phyloP scores from a whole-genome alignment of 2,888 invertebrate species.

The Linhomoeus sp. region DNA sequence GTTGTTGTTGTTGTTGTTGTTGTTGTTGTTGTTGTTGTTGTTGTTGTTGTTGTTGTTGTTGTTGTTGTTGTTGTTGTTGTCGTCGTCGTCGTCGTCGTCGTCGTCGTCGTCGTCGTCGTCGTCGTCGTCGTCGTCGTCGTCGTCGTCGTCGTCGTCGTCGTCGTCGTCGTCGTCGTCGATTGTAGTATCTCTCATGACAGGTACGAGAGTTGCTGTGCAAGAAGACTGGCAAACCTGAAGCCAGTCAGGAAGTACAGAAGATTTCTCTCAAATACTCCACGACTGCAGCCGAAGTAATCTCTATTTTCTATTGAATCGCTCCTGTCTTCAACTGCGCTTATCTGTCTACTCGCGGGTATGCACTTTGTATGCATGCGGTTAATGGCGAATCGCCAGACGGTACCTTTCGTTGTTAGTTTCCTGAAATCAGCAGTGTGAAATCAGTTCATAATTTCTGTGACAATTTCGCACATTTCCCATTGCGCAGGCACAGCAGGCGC shows the following conservation, averaged over 20 bases:
- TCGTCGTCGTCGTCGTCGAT: not conserved
- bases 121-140: not conserved
- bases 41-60: slow-evolving; percentile 1
- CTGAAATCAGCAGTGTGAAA: no score
- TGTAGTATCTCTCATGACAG: not conserved
- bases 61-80: slow-evolving; percentile 1
- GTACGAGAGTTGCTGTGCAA: not conserved
- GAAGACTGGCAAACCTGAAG: not conserved
- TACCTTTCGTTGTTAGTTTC: no score
- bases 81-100: not conserved
- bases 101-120: not conserved
- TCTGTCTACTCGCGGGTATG: no score
- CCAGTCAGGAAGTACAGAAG: not conserved
- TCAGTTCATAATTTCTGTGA: no score
- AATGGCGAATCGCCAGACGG: no score
- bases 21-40: not conserved
- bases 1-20: not conserved
- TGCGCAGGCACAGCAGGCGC: no score
- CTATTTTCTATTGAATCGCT: no score
- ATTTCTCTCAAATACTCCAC: no score
- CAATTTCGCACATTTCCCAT: no score
- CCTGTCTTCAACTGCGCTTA: no score
- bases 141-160: not conserved
- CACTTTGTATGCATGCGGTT: no score
- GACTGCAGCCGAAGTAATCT: no score